Conservation (phyloP, 2,888 invertebrate species). For the Myopa testacea region DNA sequence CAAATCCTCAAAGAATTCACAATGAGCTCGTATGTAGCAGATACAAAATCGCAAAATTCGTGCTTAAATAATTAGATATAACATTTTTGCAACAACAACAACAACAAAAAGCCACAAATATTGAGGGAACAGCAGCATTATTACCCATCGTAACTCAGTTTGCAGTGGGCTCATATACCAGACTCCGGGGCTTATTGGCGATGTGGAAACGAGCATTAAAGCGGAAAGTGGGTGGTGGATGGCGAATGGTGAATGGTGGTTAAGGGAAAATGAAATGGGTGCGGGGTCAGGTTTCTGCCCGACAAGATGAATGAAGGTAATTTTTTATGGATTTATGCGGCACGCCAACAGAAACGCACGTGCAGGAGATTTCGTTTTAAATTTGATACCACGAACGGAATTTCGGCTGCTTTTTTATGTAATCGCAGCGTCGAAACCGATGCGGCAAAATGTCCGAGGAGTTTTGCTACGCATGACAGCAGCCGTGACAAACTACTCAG, state of each 20-base stretch:
- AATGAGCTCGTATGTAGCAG: slow-evolving; percentile 17
- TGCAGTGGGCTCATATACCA: not conserved
- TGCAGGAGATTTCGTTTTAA: slow-evolving; percentile 27
- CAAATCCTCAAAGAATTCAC: slow-evolving; percentile 32
- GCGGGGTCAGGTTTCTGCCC: not conserved
- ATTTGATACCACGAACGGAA: slow-evolving; percentile 20
- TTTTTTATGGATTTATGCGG: slow-evolving; percentile 27
- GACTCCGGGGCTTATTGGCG: not conserved
- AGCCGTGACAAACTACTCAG: too few species aligned
- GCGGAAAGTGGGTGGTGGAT: not conserved
- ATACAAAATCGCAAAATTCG: slow-evolving; percentile 3
- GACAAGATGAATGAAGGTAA: slow-evolving; percentile 21
- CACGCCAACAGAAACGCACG: slow-evolving; percentile 22
- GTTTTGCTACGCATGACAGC: not conserved
- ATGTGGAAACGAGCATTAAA: not conserved
- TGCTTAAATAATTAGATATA: slow-evolving; percentile 33
- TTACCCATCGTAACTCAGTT: slow-evolving; percentile 3
- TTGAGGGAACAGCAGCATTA: not conserved
- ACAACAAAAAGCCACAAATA: not conserved
- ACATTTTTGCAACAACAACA: slow-evolving; percentile 16
- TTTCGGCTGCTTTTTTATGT: not conserved
- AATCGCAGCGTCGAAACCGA: not conserved
- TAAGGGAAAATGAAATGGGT: not conserved
- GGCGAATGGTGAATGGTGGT: not conserved
- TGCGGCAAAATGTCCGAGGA: not conserved